These are phyloP conservation scores for Diarsia mendica DNA, from an alignment of 2,888 invertebrate species.

Conservation along the genomic window DNA sequence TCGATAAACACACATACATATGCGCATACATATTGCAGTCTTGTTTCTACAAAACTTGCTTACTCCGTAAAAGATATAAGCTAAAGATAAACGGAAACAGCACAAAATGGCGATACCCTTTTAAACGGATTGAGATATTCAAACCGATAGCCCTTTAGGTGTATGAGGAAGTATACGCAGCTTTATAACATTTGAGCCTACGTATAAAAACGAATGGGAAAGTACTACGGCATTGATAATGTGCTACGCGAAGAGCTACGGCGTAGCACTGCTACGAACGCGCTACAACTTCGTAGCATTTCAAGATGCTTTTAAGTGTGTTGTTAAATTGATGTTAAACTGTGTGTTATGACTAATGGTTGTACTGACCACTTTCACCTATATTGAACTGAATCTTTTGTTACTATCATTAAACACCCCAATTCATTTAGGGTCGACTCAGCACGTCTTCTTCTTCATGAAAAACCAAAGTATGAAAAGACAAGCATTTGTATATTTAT, in stretches of 20 bases:
- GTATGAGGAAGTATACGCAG: constrained; percentile 6
- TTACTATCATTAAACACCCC: background rate
- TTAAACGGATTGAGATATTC: constrained; percentile 45
- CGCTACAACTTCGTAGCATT: constrained; percentile 13
- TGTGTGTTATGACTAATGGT: background rate
- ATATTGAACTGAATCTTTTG: background rate
- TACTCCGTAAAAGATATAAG: constrained; percentile 37
- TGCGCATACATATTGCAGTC: constrained; percentile 33
- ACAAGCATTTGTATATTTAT: background rate
- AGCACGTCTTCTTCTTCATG: no score
- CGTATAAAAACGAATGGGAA: constrained; percentile 22
- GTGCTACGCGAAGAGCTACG: constrained; percentile 19
- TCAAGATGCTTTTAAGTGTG: background rate
- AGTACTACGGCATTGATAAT: background rate
- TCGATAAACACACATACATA: constrained; percentile 32
- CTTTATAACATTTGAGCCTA: constrained; percentile 25
- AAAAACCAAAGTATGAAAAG: no score
- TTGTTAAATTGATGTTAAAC: background rate
- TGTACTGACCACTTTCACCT: background rate
- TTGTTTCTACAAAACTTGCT: constrained; percentile 15
- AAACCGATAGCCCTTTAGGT: constrained; percentile 27
- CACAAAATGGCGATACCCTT: constrained; percentile 47
- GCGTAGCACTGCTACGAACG: constrained; percentile 33
- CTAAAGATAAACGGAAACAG: constrained; percentile 30
- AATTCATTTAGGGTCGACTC: no score